Conservation (phyloP, 1,140 invertebrate genomes). For the Achatina immaculata region DNA sequence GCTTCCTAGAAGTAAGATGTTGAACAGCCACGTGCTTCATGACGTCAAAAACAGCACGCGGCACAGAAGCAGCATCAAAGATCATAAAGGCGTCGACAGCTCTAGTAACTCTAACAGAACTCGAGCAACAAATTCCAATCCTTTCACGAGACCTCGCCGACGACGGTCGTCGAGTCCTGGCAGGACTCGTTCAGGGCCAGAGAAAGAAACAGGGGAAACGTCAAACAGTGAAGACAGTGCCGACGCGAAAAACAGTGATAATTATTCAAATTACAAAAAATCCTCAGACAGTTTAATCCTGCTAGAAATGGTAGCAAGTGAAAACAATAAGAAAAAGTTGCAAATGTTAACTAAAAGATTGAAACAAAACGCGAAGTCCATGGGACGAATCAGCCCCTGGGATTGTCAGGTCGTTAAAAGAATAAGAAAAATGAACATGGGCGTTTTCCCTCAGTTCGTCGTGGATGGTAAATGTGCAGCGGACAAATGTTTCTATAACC, state of each 20-base stretch:
- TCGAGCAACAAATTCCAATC: neutral
- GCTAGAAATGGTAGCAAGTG: constrained; percentile 30
- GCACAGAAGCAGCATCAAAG: constrained; percentile 4
- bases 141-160: constrained; percentile 42
- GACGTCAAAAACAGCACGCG: constrained; percentile 23
- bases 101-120: neutral
- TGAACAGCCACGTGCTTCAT: neutral
- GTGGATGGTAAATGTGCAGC: constrained; percentile 50
- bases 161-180: constrained; percentile 20
- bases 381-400: constrained; percentile 49
- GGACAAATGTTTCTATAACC: constrained; percentile 58
- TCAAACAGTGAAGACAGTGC: neutral
- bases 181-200: neutral
- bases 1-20: constrained; percentile 30
- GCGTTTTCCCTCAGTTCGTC: constrained; percentile 54
- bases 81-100: neutral
- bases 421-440: constrained; percentile 47
- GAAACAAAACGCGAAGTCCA: no score
- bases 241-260: neutral
- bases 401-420: constrained; percentile 52
- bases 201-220: neutral
- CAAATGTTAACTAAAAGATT: no score
- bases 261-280: neutral
- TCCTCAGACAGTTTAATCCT: constrained; percentile 30
- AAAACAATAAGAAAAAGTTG: constrained; percentile 48